A percentile compares a stretch with the other conserved stretches of the same genome.
phyloP scores from a whole-genome alignment of 30 jellyfish, hydroid and myxozoan genomes.

The Hydra vulgaris region DNA sequence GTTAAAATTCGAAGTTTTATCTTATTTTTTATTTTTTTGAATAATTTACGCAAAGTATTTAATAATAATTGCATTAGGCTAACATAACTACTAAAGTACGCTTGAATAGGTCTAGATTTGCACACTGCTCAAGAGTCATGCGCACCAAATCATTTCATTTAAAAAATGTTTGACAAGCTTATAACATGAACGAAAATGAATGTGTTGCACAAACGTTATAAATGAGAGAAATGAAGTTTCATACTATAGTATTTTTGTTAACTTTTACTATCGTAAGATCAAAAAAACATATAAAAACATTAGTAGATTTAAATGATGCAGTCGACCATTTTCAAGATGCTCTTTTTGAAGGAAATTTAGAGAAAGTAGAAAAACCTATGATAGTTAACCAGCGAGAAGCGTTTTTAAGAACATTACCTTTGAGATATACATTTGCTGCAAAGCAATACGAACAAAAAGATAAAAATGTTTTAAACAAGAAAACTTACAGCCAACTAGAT shows the following conservation, averaged over 20 bases:
- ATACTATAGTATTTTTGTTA: background rate
- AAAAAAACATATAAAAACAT: background rate
- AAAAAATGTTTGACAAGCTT: background rate
- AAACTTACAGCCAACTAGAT: background rate
- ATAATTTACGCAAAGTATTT: too few species aligned
- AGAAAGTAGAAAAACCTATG: background rate
- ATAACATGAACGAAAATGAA: background rate
- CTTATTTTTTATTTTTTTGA: too few species aligned
- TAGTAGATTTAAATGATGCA: background rate
- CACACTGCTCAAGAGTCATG: constrained; percentile 13
- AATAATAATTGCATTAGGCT: too few species aligned
- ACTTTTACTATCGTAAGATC: background rate
- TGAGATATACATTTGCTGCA: constrained; percentile 3
- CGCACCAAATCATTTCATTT: background rate
- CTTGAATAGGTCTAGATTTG: constrained; percentile 1
- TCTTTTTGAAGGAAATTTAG: background rate
- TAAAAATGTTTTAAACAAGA: background rate
- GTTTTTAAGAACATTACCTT: background rate
- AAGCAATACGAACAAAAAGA: background rate
- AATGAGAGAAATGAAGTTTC: background rate
- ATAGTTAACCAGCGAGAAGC: background rate
- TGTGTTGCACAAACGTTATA: background rate
- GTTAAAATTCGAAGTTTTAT: too few species aligned
- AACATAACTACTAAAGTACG: background rate
- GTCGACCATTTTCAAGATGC: constrained; percentile 1